A percentile compares a stretch with the other conserved stretches of the same genome.
phyloP scores from a whole-genome alignment of 2,888 invertebrate genomes.

The Monoplex corrugatus region DNA sequence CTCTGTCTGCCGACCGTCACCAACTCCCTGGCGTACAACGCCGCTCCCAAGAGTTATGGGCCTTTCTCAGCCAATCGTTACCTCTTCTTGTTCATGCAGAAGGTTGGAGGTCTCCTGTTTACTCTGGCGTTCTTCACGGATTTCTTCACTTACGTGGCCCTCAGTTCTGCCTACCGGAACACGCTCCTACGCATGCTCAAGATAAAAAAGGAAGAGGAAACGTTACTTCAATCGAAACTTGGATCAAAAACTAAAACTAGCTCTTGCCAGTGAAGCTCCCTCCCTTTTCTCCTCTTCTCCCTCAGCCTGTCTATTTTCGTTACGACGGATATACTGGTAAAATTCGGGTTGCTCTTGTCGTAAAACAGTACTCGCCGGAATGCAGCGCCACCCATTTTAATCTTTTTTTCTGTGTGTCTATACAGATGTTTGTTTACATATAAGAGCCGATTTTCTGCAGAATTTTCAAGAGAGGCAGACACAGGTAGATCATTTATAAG shows the following conservation, averaged over 20 bases:
- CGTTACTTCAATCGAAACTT: neutral
- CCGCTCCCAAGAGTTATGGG: conserved; percentile 20
- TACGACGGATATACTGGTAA: neutral
- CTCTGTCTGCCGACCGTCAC: conserved; percentile 38
- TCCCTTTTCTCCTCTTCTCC: neutral
- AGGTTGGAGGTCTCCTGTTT: neutral
- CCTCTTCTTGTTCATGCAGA: conserved; percentile 24
- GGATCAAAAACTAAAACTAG: neutral
- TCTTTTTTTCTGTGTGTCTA: neutral
- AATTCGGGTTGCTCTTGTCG: neutral
- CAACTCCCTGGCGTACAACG: conserved; percentile 30
- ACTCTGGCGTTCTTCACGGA: conserved; percentile 31
- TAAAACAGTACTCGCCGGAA: neutral
- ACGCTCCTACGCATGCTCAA: neutral
- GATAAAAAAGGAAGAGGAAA: neutral
- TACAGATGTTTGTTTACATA: too few relatives aligned
- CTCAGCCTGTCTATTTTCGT: neutral
- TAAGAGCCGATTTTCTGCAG: too few relatives aligned
- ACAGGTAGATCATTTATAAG: too few relatives aligned
- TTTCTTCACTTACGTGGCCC: conserved; percentile 35
- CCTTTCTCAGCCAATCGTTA: conserved; percentile 10
- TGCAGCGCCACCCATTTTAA: too few relatives aligned
- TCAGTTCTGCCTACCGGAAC: conserved; percentile 39
- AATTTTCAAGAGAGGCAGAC: too few relatives aligned
- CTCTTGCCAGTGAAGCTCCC: neutral